Percentiles rank a stretch among this genome's conserved stretches.
Evolutionary conservation across 1,140 invertebrate genomes (phyloP).

Genomic region (Aphaenogaster floridana): DNA sequence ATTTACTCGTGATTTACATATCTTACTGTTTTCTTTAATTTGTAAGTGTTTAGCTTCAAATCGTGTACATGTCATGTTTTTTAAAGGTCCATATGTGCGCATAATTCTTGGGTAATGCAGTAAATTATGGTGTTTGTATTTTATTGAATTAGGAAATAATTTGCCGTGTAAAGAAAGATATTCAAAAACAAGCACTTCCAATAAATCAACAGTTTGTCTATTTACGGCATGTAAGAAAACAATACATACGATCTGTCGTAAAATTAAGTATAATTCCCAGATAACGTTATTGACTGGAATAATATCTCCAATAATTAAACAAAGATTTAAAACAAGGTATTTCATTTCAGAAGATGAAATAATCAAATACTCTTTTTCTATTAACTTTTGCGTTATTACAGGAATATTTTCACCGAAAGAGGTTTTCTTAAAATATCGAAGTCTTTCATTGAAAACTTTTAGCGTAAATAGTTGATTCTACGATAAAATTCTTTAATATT

Average conservation of each 20-base stretch:
- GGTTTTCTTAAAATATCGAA: background rate
- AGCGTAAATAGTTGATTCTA: background rate
- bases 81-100: background rate
- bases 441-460: background rate
- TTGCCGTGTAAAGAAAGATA: background rate
- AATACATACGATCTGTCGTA: background rate
- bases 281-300: background rate
- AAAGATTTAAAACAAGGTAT: background rate
- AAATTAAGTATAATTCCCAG: background rate
- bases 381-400: background rate
- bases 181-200: background rate
- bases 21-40: slow-evolving; percentile 2
- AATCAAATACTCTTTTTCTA: slow-evolving; percentile 16
- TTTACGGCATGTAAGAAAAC: background rate
- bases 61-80: background rate
- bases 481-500: background rate
- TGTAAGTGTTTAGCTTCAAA: background rate
- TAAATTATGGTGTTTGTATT: slow-evolving; percentile 8
- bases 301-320: slow-evolving; percentile 9
- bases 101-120: background rate
- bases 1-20: slow-evolving; percentile 1
- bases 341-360: background rate
- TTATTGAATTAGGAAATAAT: background rate
- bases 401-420: slow-evolving; percentile 5
- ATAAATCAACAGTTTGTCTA: slow-evolving; percentile 2